Evolutionary conservation across 2,888 invertebrate species (phyloP).

Genomic region (Eristalinus sepulchralis): DNA sequence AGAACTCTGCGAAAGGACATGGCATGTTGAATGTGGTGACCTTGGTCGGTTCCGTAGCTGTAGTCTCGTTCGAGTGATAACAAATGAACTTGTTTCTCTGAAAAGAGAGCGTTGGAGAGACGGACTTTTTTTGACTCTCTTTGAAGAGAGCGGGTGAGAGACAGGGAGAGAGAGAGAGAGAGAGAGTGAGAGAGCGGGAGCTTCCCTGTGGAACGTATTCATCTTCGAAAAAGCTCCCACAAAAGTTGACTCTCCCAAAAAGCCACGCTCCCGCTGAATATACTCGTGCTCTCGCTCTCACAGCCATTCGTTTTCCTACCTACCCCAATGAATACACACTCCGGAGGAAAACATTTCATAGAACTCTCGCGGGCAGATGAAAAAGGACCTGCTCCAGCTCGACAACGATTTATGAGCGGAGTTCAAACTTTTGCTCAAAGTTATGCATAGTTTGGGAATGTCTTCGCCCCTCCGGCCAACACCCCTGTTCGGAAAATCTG

Average conservation of each 20-base stretch:
- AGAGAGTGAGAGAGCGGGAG: not conserved
- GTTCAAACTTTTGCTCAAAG: conserved; percentile 57
- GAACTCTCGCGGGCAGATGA: conserved; percentile 28
- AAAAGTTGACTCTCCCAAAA: conserved; percentile 1
- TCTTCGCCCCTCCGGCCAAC: not conserved
- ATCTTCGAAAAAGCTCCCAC: conserved; percentile 50
- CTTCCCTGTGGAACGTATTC: conserved; percentile 52
- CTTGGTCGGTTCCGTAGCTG: conserved; percentile 41
- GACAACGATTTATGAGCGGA: conserved; percentile 43
- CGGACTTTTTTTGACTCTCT: not conserved
- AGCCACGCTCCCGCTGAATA: conserved; percentile 53
- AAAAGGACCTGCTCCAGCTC: conserved; percentile 40
- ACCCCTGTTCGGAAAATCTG: not conserved
- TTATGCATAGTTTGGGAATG: conserved; percentile 44
- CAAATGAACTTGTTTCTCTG: conserved; percentile 30
- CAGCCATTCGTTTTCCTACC: conserved; percentile 11
- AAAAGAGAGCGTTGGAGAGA: not conserved
- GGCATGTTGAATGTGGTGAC: conserved; percentile 58
- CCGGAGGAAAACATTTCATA: conserved; percentile 12
- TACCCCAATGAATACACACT: conserved; percentile 64
- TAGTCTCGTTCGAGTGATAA: conserved; percentile 65
- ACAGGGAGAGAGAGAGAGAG: not conserved
- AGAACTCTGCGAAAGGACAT: conserved; percentile 37
- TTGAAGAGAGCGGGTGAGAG: not conserved
- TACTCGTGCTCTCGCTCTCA: not conserved